Conservation (phyloP, 1,140 invertebrate genomes). For the Brachionus asplanchnoidis region DNA sequence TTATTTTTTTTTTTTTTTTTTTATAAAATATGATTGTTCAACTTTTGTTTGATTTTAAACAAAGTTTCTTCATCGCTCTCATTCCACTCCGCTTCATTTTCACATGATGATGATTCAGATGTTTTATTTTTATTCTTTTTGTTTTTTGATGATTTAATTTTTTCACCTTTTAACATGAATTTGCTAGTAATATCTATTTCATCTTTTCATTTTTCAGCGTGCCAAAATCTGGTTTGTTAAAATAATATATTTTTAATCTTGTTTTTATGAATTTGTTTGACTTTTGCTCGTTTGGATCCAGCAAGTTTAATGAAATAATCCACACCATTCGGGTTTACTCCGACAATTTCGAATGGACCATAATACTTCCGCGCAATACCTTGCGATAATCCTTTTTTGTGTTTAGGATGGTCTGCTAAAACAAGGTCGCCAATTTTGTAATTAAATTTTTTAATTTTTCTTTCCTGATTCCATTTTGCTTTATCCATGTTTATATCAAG, state of each 20-base stretch:
- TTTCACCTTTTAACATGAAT: neutral
- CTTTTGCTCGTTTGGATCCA: neutral
- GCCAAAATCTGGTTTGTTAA: neutral
- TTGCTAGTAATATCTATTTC: neutral
- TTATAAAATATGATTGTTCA: neutral
- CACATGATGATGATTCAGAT: neutral
- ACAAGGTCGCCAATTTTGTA: conserved; percentile 5
- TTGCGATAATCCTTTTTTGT: neutral
- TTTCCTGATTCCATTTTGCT: conserved; percentile 15
- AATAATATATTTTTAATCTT: conserved; percentile 25
- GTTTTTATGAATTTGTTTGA: conserved; percentile 10
- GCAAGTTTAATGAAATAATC: neutral
- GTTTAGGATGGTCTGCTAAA: conserved; percentile 10
- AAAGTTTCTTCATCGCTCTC: neutral
- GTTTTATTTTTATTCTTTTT: neutral
- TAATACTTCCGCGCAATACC: neutral
- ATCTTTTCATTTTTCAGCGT: neutral
- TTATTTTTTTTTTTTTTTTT: neutral
- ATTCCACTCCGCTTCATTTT: neutral
- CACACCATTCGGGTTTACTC: neutral
- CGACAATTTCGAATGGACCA: neutral
- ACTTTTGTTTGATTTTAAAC: neutral
- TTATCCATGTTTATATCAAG: conserved; percentile 1
- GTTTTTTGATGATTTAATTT: neutral
- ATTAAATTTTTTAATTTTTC: conserved; percentile 18